phyloP scores from a whole-genome alignment of 2,113 vertebrate genomes.

The Numida meleagris region DNA sequence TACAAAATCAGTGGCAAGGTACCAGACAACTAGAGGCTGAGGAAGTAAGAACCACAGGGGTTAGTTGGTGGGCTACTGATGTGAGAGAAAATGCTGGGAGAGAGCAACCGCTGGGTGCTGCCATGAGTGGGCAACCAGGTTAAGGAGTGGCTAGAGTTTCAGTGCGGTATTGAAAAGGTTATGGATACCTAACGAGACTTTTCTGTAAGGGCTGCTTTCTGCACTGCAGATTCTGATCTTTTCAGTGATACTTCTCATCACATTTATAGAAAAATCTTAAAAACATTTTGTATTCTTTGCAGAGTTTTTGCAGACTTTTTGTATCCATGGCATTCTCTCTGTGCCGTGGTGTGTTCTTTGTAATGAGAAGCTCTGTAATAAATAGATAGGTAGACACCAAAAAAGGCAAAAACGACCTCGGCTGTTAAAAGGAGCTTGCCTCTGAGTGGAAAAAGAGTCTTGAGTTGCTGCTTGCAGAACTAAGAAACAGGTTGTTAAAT shows the following conservation, averaged over 20 bases:
- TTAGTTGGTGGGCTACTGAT: background rate
- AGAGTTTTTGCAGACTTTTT: background rate
- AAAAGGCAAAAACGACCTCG: background rate
- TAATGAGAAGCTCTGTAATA: background rate
- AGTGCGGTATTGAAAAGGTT: background rate
- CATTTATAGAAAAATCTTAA: background rate
- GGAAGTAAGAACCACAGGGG: background rate
- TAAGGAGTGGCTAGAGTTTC: background rate
- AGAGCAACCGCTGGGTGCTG: background rate
- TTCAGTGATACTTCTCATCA: background rate
- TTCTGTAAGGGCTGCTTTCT: background rate
- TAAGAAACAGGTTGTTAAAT: background rate
- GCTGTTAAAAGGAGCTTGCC: background rate
- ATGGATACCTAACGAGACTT: background rate
- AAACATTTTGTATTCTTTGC: background rate
- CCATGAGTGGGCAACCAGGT: background rate
- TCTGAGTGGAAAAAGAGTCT: background rate
- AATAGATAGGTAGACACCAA: background rate
- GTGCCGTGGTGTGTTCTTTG: background rate
- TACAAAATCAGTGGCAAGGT: background rate
- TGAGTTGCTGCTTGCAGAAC: background rate
- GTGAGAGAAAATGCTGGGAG: background rate
- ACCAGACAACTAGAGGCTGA: background rate
- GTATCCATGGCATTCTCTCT: background rate
- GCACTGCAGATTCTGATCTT: background rate